Evolutionary conservation across 2,797 vertebrate genomes (phyloP).

Genomic region (Cossypha heuglini): DNA sequence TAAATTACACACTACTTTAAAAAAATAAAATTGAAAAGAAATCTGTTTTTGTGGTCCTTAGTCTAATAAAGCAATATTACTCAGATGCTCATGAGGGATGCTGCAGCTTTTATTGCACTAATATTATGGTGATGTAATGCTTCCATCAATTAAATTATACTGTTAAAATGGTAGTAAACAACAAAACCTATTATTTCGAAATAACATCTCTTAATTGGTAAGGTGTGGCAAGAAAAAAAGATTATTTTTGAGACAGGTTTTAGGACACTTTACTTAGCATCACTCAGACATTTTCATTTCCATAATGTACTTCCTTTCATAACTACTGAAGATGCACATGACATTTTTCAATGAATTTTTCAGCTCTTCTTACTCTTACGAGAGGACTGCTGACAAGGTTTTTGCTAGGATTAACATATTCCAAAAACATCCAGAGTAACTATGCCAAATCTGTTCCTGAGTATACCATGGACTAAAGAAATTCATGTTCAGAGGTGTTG

Average conservation of each 20-base stretch:
- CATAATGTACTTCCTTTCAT: not conserved
- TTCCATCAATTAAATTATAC: slow-evolving; percentile 12
- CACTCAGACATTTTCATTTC: not conserved
- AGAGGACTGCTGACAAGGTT: not conserved
- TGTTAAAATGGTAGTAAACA: slow-evolving; percentile 15
- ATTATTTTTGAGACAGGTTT: not conserved
- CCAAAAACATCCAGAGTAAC: not conserved
- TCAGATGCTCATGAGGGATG: not conserved
- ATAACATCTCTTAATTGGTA: slow-evolving; percentile 10
- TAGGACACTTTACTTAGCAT: not conserved
- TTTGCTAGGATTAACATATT: not conserved
- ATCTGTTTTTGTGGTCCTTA: not conserved
- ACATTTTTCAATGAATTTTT: not conserved
- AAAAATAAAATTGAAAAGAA: not conserved
- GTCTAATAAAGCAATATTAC: not conserved
- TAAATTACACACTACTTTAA: not conserved
- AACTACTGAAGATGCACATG: not conserved
- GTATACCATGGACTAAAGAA: not conserved
- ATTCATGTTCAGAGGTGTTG: not conserved
- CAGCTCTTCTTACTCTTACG: not conserved
- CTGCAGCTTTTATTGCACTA: not conserved
- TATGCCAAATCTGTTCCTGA: not conserved
- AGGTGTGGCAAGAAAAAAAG: not conserved
- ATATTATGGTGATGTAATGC: slow-evolving; percentile 11
- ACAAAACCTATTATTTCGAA: slow-evolving; percentile 32